phyloP scores from a whole-genome alignment of 2,797 vertebrate genomes.

The Sebastes oblongus region DNA sequence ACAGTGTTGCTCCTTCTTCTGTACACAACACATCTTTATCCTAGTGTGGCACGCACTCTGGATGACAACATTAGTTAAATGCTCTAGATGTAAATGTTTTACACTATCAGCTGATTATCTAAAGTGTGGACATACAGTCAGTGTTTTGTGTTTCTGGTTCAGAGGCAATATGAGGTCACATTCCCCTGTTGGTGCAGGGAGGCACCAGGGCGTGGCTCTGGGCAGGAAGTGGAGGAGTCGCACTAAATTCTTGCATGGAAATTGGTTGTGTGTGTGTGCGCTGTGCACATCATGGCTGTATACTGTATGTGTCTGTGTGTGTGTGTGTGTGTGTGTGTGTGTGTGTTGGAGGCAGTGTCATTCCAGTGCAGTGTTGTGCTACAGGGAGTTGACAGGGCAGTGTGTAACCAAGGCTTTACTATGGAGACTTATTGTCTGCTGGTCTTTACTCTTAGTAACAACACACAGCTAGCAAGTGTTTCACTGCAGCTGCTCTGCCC shows the following conservation, averaged over 20 bases:
- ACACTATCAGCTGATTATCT: conserved; percentile 10
- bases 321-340: neutral
- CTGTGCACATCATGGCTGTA: conserved; percentile 11
- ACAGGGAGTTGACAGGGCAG: neutral
- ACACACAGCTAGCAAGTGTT: conserved; percentile 58
- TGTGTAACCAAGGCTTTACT: conserved; percentile 14
- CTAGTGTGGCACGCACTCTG: neutral
- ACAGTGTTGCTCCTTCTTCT: neutral
- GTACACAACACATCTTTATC: neutral
- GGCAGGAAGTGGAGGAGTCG: conserved; percentile 72
- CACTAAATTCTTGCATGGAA: conserved; percentile 57
- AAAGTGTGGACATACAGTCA: conserved; percentile 7
- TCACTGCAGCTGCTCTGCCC: conserved; percentile 54
- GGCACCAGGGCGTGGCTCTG: conserved; percentile 65
- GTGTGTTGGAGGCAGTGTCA: conserved; percentile 12
- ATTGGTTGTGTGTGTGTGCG: conserved; percentile 16
- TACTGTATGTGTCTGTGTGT: conserved; percentile 19
- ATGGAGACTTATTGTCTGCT: conserved; percentile 16
- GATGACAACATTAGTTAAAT: neutral
- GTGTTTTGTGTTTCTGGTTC: conserved; percentile 41
- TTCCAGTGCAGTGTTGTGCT: conserved; percentile 29
- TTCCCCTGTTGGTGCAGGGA: conserved; percentile 64
- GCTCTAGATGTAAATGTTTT: conserved; percentile 1
- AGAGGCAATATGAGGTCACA: conserved; percentile 77
- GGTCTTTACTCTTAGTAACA: conserved; percentile 35